Percentiles rank a stretch among this genome's conserved stretches.
Evolutionary conservation across 2,113 vertebrate genomes (phyloP).

Genomic region (Pluvialis apricaria): DNA sequence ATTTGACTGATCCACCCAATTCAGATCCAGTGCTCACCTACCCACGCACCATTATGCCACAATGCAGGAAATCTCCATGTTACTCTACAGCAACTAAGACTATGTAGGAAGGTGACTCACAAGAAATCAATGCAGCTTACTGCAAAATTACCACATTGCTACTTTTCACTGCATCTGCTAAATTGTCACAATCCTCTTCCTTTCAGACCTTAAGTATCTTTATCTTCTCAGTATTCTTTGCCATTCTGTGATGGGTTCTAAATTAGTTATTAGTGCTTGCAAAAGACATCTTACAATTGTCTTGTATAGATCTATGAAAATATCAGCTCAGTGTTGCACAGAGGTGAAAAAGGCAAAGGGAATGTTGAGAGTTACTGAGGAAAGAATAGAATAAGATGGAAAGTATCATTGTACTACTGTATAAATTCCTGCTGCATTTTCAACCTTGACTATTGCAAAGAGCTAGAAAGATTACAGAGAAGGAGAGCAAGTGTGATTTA

Average conservation of each 20-base stretch:
- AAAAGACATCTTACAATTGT: background rate
- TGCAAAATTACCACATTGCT: background rate
- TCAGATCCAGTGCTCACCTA: background rate
- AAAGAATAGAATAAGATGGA: background rate
- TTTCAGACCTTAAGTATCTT: background rate
- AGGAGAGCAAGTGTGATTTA: background rate
- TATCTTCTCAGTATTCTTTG: background rate
- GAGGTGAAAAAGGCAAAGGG: background rate
- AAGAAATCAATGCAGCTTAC: background rate
- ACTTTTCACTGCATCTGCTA: background rate
- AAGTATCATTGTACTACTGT: background rate
- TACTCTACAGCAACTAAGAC: background rate
- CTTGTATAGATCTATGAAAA: background rate
- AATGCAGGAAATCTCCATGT: background rate
- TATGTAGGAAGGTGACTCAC: background rate
- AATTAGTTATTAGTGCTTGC: background rate
- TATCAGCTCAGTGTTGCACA: background rate
- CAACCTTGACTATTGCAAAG: background rate
- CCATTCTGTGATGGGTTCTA: background rate
- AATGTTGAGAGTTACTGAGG: background rate
- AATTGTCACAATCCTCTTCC: background rate
- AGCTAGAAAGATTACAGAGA: background rate
- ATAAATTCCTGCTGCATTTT: background rate
- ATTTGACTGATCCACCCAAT: background rate
- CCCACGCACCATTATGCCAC: background rate